Conservation (phyloP, 2,113 vertebrate genomes). For the Pterocles orientalis region DNA sequence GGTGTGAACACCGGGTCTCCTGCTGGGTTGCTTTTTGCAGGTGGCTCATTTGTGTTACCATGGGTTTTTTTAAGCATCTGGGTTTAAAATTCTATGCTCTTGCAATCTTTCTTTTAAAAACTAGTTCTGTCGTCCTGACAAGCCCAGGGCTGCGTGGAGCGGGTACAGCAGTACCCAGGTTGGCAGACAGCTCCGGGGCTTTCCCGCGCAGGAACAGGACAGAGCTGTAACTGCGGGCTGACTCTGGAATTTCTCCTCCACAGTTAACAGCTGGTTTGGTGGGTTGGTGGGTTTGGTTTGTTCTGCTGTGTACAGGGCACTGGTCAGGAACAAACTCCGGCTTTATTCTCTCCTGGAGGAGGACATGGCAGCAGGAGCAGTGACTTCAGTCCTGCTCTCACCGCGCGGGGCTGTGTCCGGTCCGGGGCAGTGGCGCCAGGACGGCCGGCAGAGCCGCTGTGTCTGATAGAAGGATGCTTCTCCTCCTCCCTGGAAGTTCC, state of each 20-base stretch:
- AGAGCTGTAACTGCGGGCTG: background rate
- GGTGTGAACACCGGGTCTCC: background rate
- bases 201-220: rapidly evolving
- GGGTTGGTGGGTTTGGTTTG: background rate
- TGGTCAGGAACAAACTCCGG: background rate
- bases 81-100: background rate
- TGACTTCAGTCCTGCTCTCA: background rate
- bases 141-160: background rate
- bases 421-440: rapidly evolving
- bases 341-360: background rate
- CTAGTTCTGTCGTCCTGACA: background rate
- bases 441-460: rapidly evolving
- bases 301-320: rapidly evolving
- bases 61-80: background rate
- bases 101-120: background rate
- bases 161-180: rapidly evolving
- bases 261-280: background rate
- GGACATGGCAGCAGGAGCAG: background rate
- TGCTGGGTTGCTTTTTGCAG: background rate
- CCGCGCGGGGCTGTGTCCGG: background rate
- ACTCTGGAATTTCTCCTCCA: background rate
- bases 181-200: background rate
- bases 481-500: background rate
- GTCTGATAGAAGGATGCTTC: rapidly evolving
- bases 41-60: background rate